Evolutionary conservation across 2,797 vertebrate species (phyloP).

Genomic region (Anolis apletophallus): DNA sequence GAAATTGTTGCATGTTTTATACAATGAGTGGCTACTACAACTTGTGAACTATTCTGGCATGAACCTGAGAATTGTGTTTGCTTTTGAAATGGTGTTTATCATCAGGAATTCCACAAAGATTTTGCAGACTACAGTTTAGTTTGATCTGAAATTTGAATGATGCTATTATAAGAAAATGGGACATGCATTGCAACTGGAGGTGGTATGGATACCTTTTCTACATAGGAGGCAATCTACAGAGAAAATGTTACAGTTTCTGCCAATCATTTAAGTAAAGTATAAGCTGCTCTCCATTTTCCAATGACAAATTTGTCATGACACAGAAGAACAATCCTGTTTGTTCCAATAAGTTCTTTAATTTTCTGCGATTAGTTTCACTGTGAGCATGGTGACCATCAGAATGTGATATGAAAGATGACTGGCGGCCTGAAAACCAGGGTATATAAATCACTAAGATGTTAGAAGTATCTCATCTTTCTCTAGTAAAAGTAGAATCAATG

Average conservation of each 20-base stretch:
- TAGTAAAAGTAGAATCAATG: not conserved
- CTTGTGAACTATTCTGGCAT: not conserved
- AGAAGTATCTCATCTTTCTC: not conserved
- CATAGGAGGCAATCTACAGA: not conserved
- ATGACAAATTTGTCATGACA: too few species aligned
- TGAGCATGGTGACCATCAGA: not conserved
- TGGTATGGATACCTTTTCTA: not conserved
- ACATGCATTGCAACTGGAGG: not conserved
- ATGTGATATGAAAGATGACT: not conserved
- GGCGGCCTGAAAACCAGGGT: too few species aligned
- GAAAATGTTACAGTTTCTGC: not conserved
- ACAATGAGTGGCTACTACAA: not conserved
- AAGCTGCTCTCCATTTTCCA: not conserved
- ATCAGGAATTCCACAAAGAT: not conserved
- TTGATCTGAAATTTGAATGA: not conserved
- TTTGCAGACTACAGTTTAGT: not conserved
- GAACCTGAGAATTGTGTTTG: not conserved
- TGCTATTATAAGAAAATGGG: not conserved
- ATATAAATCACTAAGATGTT: not conserved
- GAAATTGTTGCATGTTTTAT: not conserved
- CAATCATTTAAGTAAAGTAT: not conserved
- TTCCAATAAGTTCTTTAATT: not conserved
- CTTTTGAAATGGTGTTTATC: too few species aligned
- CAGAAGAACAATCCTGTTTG: not conserved
- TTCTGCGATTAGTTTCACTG: not conserved